These are phyloP conservation scores for Hypothenemus hampei DNA, from an alignment of 1,140 invertebrate genomes.

Conservation along the genomic window DNA sequence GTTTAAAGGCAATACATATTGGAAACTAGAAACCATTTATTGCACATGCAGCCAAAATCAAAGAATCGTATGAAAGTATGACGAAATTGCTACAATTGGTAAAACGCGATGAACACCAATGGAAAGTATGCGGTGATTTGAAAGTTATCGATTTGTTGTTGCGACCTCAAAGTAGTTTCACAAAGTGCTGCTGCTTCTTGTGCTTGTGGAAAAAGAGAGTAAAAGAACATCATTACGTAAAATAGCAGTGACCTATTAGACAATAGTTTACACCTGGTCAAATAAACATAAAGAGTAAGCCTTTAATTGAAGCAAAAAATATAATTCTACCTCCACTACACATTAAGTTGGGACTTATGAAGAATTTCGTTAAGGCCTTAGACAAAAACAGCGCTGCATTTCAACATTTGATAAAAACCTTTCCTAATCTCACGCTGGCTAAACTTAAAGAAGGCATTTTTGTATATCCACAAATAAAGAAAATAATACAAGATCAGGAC, in stretches of 20 bases:
- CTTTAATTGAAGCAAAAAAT: conserved; percentile 27
- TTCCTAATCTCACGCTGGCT: too few relatives aligned
- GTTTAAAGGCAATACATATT: conserved; percentile 39
- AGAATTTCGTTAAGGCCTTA: conserved; percentile 35
- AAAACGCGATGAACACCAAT: conserved; percentile 17
- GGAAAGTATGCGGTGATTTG: conserved; percentile 12
- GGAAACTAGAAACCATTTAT: conserved; percentile 40
- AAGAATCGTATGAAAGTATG: conserved; percentile 41
- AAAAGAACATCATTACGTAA: conserved; percentile 28
- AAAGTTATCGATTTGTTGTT: conserved; percentile 9
- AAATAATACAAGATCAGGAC: conserved; percentile 1
- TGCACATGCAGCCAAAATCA: conserved; percentile 36
- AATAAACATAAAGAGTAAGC: conserved; percentile 1
- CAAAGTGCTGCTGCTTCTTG: conserved; percentile 14
- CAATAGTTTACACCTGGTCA: conserved; percentile 7
- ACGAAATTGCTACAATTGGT: conserved; percentile 27
- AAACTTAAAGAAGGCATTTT: conserved; percentile 31
- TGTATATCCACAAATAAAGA: conserved; percentile 24
- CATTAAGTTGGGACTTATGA: conserved; percentile 36
- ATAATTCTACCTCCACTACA: conserved; percentile 40
- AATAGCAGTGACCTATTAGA: conserved; percentile 29
- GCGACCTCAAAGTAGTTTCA: conserved; percentile 8
- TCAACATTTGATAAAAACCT: conserved; percentile 13
- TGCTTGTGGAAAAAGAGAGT: conserved; percentile 39
- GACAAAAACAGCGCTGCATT: conserved; percentile 15